Base-by-base conservation (phyloP, 1,140 invertebrate species). In the Dysdera silvatica region DNA sequence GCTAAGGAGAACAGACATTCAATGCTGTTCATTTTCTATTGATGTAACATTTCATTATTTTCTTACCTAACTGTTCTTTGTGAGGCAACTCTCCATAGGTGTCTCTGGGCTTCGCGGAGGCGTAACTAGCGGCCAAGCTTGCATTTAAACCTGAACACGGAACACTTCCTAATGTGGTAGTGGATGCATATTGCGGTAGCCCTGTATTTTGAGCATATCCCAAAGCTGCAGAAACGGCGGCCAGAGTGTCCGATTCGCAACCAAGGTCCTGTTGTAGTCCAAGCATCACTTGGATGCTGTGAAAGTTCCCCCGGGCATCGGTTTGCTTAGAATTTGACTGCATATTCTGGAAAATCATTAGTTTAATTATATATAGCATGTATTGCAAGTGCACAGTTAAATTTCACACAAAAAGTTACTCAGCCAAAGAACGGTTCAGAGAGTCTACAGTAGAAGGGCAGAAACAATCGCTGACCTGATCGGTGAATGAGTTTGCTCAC, bases 271-370 rank as follows among this genome's bases (percentile, higher is more conserved):
- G 64, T 14, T 69, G 71, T 16, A 76, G 63, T 3, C 85, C 86
- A 32, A 89, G 76, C 84, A 89, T 88, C 64, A 87, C 71, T 61
- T 74, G 71, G 43, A 72, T 72, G 43, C 70, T 71, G 64, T 72
- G 69, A 58, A 71, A 71, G 31, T 68, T 68, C 7, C 66, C 66
- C 43, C 61, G 28, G 33, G 51, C 54, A 29, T 48, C 41, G 2
- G 41, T n/a, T 18, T 64, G 53, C 26, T 64, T 63, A 3, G 41
- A 48, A 14, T 53, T 28, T 14, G 35, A 41, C 49, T 62, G 60
- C 60, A 62, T 62, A 12, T 18, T 54, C 23, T n/a, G n/a, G n/a
- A n/a, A n/a, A n/a, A n/a, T n/a, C n/a, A n/a, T n/a, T n/a, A n/a
- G n/a, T n/a, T n/a, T n/a, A n/a, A n/a, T n/a, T n/a, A n/a, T n/a